Percentiles rank a stretch among this genome's conserved stretches.
Evolutionary conservation across 1,140 invertebrate species (phyloP).

Genomic region (Laupala kohalensis): DNA sequence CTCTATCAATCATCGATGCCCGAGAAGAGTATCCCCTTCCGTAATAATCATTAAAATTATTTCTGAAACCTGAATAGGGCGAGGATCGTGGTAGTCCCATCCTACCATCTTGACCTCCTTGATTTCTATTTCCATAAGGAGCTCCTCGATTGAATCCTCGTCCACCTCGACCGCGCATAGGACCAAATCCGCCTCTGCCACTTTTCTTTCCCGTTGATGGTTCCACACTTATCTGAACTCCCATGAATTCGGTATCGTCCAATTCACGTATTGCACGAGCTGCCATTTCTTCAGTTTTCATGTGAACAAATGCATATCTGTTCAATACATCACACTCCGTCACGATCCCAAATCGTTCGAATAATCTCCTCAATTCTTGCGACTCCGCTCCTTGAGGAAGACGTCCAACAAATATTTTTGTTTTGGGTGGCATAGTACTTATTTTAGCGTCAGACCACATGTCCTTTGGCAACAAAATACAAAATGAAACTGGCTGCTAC

Average conservation of each 20-base stretch:
- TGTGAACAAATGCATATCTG: slow-evolving; percentile 59
- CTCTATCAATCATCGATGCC: too few species aligned
- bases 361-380: slow-evolving; percentile 49
- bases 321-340: slow-evolving; percentile 65
- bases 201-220: slow-evolving; percentile 15
- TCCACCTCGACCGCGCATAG: slow-evolving; percentile 17
- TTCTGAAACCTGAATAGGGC: too few species aligned
- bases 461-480: too few species aligned
- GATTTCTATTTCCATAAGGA: too few species aligned
- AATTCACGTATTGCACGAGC: slow-evolving; percentile 49
- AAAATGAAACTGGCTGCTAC: too few species aligned
- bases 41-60: too few species aligned
- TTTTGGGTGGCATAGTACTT: slow-evolving; percentile 37
- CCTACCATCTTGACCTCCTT: too few species aligned
- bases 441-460: too few species aligned
- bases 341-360: slow-evolving; percentile 53
- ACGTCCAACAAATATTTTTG: slow-evolving; percentile 63
- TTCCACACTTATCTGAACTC: slow-evolving; percentile 54
- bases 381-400: slow-evolving; percentile 51
- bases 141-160: slow-evolving; percentile 17
- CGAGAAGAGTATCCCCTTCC: too few species aligned
- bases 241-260: slow-evolving; percentile 55
- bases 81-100: too few species aligned
- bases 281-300: slow-evolving; percentile 55
- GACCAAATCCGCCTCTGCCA: slow-evolving; percentile 14